phyloP scores from a whole-genome alignment of 2,113 vertebrate genomes.

The Bubo bubo region DNA sequence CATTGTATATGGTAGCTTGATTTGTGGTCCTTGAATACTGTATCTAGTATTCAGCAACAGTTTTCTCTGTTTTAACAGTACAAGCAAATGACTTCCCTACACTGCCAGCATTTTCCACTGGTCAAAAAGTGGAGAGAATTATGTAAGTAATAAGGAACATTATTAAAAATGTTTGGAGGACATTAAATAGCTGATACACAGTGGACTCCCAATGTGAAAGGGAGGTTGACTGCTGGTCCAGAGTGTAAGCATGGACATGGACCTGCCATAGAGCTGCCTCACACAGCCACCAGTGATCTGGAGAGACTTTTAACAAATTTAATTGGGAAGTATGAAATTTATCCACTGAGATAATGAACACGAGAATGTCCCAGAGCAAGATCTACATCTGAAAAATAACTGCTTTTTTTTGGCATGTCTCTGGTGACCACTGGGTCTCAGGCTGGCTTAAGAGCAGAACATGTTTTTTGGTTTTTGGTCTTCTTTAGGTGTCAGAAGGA shows the following conservation, averaged over 20 bases:
- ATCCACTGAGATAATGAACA: neutral
- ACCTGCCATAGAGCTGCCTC: neutral
- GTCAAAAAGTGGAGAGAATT: neutral
- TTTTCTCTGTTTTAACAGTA: neutral
- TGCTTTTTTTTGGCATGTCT: neutral
- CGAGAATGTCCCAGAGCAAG: neutral
- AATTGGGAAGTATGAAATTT: neutral
- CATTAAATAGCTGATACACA: neutral
- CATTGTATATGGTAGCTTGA: neutral
- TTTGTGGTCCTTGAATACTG: neutral
- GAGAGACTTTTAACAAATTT: neutral
- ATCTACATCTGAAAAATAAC: neutral
- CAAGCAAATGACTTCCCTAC: neutral
- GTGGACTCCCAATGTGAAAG: neutral
- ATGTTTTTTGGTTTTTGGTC: neutral
- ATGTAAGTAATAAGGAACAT: neutral
- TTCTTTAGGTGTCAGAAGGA: neutral
- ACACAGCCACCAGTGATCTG: neutral
- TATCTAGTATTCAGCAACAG: neutral
- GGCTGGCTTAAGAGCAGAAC: neutral
- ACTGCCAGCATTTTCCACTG: neutral
- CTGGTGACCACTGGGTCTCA: neutral
- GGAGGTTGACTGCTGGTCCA: neutral
- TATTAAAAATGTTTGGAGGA: neutral
- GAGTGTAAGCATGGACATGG: neutral